Base-by-base conservation (phyloP, 2,888 invertebrate genomes). In the Dryobota labecula region DNA sequence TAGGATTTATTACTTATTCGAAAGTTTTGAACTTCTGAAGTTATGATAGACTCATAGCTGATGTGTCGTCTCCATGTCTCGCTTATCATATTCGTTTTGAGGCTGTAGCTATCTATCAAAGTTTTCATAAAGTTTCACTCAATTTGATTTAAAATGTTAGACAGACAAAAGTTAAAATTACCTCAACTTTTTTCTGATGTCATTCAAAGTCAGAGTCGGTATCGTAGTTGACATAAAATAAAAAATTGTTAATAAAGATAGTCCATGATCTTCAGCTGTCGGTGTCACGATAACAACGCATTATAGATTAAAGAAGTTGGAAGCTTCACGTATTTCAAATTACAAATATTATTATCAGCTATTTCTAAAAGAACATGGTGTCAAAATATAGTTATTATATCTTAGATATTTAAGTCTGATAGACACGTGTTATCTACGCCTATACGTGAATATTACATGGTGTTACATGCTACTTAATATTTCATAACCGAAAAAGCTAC, bases 391-490 rank as follows among this genome's bases (percentile, higher is more conserved):
- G 56, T 76, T 51, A 41, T 65, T 24, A 54, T 80, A 60, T 64
- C 45, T 67, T 36, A 70, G 33, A 62, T 69, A 69, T 73, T 51
- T 63, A 58, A 58, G 49, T 66, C 30, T 63, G 54, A 67, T 45
- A 56, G 49, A 69, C 73, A 53, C n/a, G 43, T 73, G 63, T 57
- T 67, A 78, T 61, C 63, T 60, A 58, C 56, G 13, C 58, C 54
- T 56, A n/a, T n/a, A 64, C 70, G 18, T 78, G 66, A 78, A 75
- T 78, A 69, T 70, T 70, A 79, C 67, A 70, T 64, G 51, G 56
- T 66, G 27, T 47, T 53, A 60, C 56, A 68, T 33, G 68, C 66
- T 79, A 53, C 72, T 81, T 58, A 72, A 76, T 76, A 63, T 70
- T 70, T 72, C 18, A 83, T 76, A 65, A 41, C 20, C 33, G 27